phyloP scores from a whole-genome alignment of 2,797 vertebrate species.

The Argyrosomus regius region DNA sequence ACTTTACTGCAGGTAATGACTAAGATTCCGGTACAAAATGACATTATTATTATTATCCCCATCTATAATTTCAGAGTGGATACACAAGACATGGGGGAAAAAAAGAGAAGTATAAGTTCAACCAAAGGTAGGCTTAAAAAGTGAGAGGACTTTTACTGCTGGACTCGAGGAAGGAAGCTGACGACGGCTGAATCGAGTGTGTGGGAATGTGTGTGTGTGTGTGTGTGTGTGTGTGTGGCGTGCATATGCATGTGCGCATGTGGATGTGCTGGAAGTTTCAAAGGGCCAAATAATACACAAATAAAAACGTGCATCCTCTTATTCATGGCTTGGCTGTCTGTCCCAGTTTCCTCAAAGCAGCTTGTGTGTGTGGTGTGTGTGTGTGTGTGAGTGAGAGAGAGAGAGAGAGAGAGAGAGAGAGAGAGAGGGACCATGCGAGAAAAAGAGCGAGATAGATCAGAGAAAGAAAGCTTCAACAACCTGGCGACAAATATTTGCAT shows the following conservation, averaged over 20 bases:
- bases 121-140: conserved; percentile 87
- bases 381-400: conserved; percentile 22
- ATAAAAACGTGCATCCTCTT: conserved; percentile 75
- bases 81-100: conserved; percentile 83
- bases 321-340: conserved; percentile 71
- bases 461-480: conserved; percentile 73
- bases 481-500: conserved; percentile 83
- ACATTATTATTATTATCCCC: conserved; percentile 93
- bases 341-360: conserved; percentile 76
- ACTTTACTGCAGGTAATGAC: conserved; percentile 93
- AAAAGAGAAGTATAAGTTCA: conserved; percentile 86
- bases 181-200: conserved; percentile 30
- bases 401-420: conserved; percentile 10
- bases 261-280: conserved; percentile 63
- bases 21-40: conserved; percentile 91
- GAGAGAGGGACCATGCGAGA: conserved; percentile 34
- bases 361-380: conserved; percentile 47
- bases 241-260: conserved; percentile 17
- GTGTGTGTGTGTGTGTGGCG: conserved; percentile 15
- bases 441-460: conserved; percentile 51
- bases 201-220: conserved; percentile 22
- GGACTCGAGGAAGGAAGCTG: conserved; percentile 71
- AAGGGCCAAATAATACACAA: conserved; percentile 72
- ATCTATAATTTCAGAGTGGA: conserved; percentile 90
- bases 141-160: conserved; percentile 78